Conservation (phyloP, 2,113 vertebrate species). For the Halcyon senegalensis region DNA sequence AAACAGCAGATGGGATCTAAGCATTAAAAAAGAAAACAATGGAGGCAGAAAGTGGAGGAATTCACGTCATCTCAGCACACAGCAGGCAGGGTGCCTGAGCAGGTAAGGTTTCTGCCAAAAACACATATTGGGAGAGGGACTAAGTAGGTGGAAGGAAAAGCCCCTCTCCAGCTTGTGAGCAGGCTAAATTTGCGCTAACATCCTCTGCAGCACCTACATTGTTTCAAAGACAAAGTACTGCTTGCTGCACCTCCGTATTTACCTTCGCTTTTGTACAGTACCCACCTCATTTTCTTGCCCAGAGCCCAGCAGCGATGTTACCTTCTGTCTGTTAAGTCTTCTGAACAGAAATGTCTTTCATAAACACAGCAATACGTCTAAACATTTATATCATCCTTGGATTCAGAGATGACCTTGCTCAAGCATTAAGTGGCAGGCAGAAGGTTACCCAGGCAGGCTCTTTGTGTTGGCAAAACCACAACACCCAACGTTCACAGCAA, state of each 20-base stretch:
- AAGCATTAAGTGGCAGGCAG: neutral
- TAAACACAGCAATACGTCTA: neutral
- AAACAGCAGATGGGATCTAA: neutral
- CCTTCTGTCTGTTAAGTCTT: neutral
- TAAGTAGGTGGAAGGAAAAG: neutral
- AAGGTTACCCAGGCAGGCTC: neutral
- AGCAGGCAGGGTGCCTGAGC: neutral
- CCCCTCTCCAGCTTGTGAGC: neutral
- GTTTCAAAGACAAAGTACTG: neutral
- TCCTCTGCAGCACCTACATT: neutral
- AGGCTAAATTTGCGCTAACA: neutral
- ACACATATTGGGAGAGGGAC: neutral
- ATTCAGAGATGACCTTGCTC: neutral
- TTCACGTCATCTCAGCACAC: accelerated
- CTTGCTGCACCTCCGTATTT: neutral
- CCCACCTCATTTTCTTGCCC: constrained; percentile 44
- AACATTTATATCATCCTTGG: neutral
- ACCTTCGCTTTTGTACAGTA: neutral
- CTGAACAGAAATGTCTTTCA: neutral
- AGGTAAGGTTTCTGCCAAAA: neutral
- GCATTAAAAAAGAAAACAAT: neutral
- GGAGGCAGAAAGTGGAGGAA: neutral
- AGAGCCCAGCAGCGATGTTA: neutral
- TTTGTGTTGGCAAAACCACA: neutral
- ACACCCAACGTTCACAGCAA: neutral